A percentile compares a stretch with the other conserved stretches of the same genome.
These are phyloP conservation scores for Erpetoichthys calabaricus DNA, from an alignment of 2,797 vertebrate genomes.

Conservation along the genomic window DNA sequence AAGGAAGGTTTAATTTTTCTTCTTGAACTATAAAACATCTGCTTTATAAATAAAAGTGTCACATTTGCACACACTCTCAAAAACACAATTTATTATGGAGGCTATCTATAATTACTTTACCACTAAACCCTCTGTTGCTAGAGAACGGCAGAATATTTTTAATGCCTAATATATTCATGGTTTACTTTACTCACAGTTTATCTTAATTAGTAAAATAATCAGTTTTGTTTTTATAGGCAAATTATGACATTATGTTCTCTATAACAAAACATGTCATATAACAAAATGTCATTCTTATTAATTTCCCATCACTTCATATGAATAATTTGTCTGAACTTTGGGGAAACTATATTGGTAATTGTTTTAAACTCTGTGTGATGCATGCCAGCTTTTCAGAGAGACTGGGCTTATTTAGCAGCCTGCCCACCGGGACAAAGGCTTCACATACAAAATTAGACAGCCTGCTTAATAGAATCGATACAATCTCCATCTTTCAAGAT, in stretches of 20 bases:
- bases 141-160: neutral
- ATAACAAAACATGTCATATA: neutral
- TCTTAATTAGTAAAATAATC: conserved; percentile 11
- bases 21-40: conserved; percentile 3
- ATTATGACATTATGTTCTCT: neutral
- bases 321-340: neutral
- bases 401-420: too few species aligned
- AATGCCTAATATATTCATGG: neutral
- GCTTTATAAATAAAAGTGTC: neutral
- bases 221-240: conserved; percentile 3
- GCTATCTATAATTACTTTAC: conserved; percentile 4
- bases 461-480: too few species aligned
- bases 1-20: neutral
- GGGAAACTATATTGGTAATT: neutral
- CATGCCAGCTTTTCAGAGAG: neutral
- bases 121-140: conserved; percentile 3
- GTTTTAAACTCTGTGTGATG: neutral
- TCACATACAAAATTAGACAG: too few species aligned
- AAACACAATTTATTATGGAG: conserved; percentile 8
- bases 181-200: neutral
- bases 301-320: neutral
- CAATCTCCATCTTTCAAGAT: too few species aligned
- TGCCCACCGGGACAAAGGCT: too few species aligned
- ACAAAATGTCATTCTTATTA: conserved; percentile 4
- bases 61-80: neutral